Evolutionary conservation across 2,888 invertebrate genomes (phyloP), one percentile per base, ranked within the genome.

Genomic region (Calameuta idolon): DNA sequence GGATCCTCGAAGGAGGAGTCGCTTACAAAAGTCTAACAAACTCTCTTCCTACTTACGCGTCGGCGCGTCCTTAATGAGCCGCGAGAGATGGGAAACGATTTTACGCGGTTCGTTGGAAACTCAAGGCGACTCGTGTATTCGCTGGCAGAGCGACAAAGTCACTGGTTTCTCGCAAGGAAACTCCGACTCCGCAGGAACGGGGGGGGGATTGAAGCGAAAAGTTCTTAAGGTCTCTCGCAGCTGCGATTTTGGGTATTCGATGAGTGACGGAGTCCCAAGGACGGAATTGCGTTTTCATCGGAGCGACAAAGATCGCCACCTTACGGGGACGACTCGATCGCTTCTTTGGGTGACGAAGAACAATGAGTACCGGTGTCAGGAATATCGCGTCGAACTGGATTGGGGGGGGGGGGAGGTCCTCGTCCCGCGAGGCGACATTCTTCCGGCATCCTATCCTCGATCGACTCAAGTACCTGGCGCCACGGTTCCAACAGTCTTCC

Each of bases 51-150:
- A 15, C 15, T 40, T 15, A 5, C 40, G 37, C 37, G 15, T 37
- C 79, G 82, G 81, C 83, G 82, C 81, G 79, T 80, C 76, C 69
- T 82, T 83, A 82, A 83, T 82, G 81, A 81, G 76, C 34, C 74
- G 37, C 34, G 80, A 80, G 80, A 79, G 77, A 79, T 80, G 81
- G 81, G 82, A 82, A 82, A 80, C 37, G 76, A 73, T 33, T 73
- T 75, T 71, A 37, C 76, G 35, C 37, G 68, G 40, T 75, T 40
- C 40, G 40, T 40, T 40, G 23, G 23, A 23, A 40, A 40, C 40
- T 40, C 5, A 40, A 40, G 40, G 40, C 5, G 1, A 9, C 40
- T 5, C 5, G 40, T 40, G 40, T 1, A 0, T 40, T 23, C 2
- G 40, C 40, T 40, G 40, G 5, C 5, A 1, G 23, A 40, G 15